phyloP scores from a whole-genome alignment of 2,113 vertebrate genomes.

The Sciurus niger region DNA sequence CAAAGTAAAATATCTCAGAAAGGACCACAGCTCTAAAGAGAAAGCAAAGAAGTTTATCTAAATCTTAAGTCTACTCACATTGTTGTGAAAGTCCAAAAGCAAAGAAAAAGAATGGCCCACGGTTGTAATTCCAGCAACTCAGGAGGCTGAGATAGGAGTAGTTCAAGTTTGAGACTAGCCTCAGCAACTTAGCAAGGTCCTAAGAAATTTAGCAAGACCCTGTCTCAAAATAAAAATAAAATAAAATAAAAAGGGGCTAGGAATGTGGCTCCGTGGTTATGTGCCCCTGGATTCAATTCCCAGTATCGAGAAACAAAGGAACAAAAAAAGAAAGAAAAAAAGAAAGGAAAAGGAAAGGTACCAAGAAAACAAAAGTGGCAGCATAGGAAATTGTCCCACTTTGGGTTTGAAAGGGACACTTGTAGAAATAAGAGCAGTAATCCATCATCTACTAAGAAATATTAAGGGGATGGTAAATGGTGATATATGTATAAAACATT shows the following conservation, averaged over 20 bases:
- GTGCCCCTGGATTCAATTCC: too few species aligned
- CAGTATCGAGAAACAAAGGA: too few species aligned
- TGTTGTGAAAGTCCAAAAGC: slow-evolving; percentile 4
- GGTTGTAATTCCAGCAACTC: too few species aligned
- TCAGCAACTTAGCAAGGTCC: too few species aligned
- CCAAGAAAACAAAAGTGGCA: not conserved
- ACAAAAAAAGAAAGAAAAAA: too few species aligned
- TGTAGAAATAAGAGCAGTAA: not conserved
- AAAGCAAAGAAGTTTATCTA: not conserved
- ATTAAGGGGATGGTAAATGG: not conserved
- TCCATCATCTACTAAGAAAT: not conserved
- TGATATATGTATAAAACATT: not conserved
- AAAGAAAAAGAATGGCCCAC: not conserved
- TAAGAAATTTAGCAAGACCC: not conserved
- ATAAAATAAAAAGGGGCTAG: not conserved
- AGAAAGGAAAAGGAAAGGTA: not conserved
- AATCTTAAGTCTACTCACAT: not conserved
- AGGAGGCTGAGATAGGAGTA: too few species aligned
- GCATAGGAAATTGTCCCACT: not conserved
- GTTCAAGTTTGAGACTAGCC: too few species aligned
- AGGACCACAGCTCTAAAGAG: not conserved
- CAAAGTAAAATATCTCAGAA: not conserved
- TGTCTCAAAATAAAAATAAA: not conserved
- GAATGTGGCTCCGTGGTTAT: too few species aligned
- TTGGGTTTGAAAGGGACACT: not conserved